Evolutionary conservation across 2,888 invertebrate genomes (phyloP).

Genomic region (Agonopterix heracliana): DNA sequence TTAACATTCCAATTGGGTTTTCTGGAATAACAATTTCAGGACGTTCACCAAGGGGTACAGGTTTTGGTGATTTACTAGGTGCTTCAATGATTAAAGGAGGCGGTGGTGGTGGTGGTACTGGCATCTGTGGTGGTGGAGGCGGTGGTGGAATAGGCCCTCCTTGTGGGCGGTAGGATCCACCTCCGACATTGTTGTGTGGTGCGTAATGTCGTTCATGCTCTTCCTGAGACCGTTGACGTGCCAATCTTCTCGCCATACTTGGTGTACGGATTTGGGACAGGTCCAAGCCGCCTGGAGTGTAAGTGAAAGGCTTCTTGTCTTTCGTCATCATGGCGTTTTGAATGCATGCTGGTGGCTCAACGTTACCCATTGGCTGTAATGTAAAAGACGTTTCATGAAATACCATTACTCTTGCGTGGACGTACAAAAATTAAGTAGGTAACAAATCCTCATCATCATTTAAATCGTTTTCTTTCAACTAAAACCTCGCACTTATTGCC

Average conservation of each 20-base stretch:
- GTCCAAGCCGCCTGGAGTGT: constrained; percentile 94
- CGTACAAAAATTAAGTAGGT: too few relatives aligned
- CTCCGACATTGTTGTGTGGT: constrained; percentile 30
- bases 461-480: too few relatives aligned
- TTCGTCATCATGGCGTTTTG: constrained; percentile 97
- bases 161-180: constrained; percentile 45
- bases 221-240: constrained; percentile 78
- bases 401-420: not conserved
- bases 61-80: constrained; percentile 70
- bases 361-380: constrained; percentile 63
- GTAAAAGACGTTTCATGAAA: not conserved
- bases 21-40: constrained; percentile 85
- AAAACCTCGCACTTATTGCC: too few relatives aligned
- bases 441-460: not conserved
- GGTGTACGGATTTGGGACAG: constrained; percentile 93
- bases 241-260: constrained; percentile 88
- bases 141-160: constrained; percentile 63
- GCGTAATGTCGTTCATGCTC: constrained; percentile 67
- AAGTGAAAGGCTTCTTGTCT: constrained; percentile 98
- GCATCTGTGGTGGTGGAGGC: constrained; percentile 62
- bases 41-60: constrained; percentile 74
- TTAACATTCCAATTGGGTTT: constrained; percentile 82
- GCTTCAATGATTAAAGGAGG: constrained; percentile 74
- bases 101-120: constrained; percentile 76
- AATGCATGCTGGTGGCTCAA: constrained; percentile 90